phyloP scores from a whole-genome alignment of 2,797 vertebrate species.

The Acanthopagrus latus region DNA sequence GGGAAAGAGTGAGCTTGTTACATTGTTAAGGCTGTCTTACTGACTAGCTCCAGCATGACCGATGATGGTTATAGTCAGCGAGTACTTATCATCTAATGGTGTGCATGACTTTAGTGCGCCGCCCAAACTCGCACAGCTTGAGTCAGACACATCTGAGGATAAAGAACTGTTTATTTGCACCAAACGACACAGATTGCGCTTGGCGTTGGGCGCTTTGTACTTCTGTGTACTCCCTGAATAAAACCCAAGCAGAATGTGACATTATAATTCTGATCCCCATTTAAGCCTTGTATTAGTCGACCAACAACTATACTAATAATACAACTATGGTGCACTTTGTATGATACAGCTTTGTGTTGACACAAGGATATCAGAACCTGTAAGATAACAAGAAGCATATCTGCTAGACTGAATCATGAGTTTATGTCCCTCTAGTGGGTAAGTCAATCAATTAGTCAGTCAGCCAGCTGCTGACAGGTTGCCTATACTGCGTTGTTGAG shows the following conservation, averaged over 20 bases:
- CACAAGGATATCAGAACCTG: background rate
- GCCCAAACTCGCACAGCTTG: slow-evolving; percentile 44
- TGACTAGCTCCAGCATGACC: slow-evolving; percentile 66
- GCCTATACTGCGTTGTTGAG: background rate
- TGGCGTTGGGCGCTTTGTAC: slow-evolving; percentile 27
- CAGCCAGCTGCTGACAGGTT: background rate
- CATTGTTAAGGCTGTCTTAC: slow-evolving; percentile 61
- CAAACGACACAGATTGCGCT: slow-evolving; percentile 33
- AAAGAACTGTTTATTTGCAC: slow-evolving; percentile 42
- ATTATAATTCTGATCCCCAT: slow-evolving; percentile 27
- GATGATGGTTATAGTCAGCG: slow-evolving; percentile 59
- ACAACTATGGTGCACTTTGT: background rate
- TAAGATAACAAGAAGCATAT: background rate
- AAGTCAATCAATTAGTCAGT: background rate
- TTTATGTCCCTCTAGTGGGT: background rate
- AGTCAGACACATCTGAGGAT: slow-evolving; percentile 45
- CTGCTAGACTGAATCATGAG: background rate
- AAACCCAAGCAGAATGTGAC: slow-evolving; percentile 34
- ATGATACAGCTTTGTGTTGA: background rate
- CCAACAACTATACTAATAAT: background rate
- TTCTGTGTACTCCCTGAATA: slow-evolving; percentile 8
- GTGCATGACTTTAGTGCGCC: slow-evolving; percentile 38
- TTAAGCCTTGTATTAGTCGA: slow-evolving; percentile 1
- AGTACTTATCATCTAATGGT: slow-evolving; percentile 59
- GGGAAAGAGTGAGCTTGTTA: slow-evolving; percentile 49